phyloP scores from a whole-genome alignment of 2,113 vertebrate genomes.

The Neogale vison region DNA sequence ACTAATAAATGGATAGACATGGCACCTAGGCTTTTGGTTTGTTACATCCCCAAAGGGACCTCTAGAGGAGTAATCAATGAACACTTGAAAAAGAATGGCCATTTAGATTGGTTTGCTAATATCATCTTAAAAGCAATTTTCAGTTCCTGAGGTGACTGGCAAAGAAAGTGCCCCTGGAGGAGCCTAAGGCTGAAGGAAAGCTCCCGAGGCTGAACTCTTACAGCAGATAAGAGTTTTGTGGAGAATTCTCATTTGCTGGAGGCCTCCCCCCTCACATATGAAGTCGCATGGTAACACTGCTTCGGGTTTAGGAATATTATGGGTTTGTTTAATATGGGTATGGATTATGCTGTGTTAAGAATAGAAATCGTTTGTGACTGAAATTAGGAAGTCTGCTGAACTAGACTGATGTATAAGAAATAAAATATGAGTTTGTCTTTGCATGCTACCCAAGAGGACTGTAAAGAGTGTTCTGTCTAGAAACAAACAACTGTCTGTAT shows the following conservation, averaged over 20 bases:
- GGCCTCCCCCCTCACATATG: not conserved
- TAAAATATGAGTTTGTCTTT: not conserved
- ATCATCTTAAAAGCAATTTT: slow-evolving; percentile 50
- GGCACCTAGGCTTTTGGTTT: not conserved
- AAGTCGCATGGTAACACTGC: not conserved
- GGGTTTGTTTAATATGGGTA: not conserved
- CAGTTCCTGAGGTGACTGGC: slow-evolving; percentile 17
- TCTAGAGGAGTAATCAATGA: not conserved
- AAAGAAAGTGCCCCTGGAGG: not conserved
- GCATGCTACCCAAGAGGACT: not conserved
- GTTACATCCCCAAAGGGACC: not conserved
- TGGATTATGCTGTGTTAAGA: not conserved
- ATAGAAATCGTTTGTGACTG: not conserved
- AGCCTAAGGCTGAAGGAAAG: not conserved
- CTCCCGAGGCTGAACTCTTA: not conserved
- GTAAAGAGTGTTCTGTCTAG: not conserved
- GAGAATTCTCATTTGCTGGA: not conserved
- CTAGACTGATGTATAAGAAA: not conserved
- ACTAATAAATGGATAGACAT: not conserved
- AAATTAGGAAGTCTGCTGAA: not conserved
- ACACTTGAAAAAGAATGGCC: slow-evolving; percentile 15
- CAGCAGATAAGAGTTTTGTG: not conserved
- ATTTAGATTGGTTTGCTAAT: slow-evolving; percentile 24
- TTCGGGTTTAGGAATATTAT: not conserved
- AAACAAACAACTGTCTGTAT: not conserved